These are phyloP conservation scores for Strigops habroptila DNA, from an alignment of 2,113 vertebrate species.

Conservation along the genomic window DNA sequence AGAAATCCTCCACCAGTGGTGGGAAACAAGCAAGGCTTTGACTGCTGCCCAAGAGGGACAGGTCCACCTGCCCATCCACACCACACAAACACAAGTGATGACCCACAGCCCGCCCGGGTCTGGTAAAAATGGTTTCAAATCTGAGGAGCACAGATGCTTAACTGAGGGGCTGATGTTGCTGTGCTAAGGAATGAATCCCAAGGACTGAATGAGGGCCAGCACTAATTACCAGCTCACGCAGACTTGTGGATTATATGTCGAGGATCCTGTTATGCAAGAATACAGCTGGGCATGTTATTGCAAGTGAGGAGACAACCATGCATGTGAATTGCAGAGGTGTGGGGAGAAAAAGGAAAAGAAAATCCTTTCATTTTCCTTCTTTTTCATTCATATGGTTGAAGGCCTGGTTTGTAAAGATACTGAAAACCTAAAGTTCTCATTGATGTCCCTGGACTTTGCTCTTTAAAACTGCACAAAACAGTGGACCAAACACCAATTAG, in stretches of 20 bases:
- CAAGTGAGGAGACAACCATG: background rate
- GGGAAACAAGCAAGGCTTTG: background rate
- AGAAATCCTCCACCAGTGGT: background rate
- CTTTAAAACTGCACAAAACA: background rate
- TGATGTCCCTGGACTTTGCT: background rate
- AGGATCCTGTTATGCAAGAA: conserved; percentile 16
- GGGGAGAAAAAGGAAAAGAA: background rate
- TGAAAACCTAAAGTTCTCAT: background rate
- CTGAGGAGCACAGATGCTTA: background rate
- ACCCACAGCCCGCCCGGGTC: background rate
- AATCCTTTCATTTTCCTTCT: background rate
- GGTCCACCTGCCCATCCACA: background rate
- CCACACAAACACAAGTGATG: accelerated
- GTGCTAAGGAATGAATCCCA: background rate
- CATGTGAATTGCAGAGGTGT: background rate
- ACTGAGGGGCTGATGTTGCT: background rate
- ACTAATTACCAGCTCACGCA: background rate
- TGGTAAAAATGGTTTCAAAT: background rate
- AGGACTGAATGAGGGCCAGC: background rate
- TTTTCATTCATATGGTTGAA: background rate
- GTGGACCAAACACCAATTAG: background rate
- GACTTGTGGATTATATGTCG: accelerated
- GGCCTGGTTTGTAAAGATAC: background rate
- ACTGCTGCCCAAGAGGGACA: background rate
- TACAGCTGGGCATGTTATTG: background rate